These are phyloP conservation scores for Pangasius djambal DNA, from an alignment of 2,797 vertebrate genomes.

Conservation along the genomic window DNA sequence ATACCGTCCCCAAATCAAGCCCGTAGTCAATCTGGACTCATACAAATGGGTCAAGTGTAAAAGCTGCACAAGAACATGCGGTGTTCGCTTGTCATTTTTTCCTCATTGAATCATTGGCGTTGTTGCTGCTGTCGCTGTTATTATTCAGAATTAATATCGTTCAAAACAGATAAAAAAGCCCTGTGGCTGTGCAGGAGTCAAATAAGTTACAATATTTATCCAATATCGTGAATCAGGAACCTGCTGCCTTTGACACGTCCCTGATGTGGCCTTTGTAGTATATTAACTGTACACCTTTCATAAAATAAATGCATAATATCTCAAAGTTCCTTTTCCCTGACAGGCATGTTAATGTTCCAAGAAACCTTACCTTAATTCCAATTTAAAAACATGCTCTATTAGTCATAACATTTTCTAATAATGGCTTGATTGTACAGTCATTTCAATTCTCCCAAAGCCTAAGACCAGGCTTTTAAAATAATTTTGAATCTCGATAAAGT, in stretches of 20 bases:
- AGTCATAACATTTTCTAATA: conserved; percentile 39
- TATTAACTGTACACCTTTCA: neutral
- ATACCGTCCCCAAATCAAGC: neutral
- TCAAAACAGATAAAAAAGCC: neutral
- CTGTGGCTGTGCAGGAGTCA: neutral
- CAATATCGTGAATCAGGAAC: neutral
- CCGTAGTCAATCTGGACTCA: neutral
- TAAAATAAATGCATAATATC: neutral
- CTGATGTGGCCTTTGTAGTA: neutral
- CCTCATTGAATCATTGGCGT: neutral
- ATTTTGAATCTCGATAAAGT: conserved; percentile 38
- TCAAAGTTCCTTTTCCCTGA: neutral
- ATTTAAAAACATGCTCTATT: neutral
- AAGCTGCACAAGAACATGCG: neutral
- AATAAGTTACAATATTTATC: neutral
- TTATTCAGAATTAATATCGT: neutral
- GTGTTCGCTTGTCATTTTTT: neutral
- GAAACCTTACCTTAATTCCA: neutral
- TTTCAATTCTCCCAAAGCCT: conserved; percentile 35
- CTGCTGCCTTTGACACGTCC: neutral
- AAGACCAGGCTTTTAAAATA: conserved; percentile 47
- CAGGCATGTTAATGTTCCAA: neutral
- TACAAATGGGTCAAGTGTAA: neutral
- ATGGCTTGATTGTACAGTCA: conserved; percentile 49
- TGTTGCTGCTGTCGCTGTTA: neutral